Evolutionary conservation across 2,888 invertebrate genomes (phyloP).

Genomic region (Sympetrum striolatum): DNA sequence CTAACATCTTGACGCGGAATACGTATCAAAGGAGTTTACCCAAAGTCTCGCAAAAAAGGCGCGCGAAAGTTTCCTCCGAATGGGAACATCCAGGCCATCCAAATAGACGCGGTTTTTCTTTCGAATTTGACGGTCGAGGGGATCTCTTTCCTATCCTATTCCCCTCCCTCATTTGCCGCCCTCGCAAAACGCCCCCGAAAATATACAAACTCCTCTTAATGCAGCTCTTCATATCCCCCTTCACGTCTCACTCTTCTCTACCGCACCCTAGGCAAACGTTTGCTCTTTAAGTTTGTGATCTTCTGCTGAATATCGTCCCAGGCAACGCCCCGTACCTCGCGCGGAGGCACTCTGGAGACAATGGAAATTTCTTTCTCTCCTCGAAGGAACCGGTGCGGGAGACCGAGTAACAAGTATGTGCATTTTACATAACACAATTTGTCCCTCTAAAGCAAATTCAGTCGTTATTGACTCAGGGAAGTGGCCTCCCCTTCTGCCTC

Average conservation of each 20-base stretch:
- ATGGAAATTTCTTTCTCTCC: background rate
- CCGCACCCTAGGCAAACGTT: conserved; percentile 26
- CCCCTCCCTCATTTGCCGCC: background rate
- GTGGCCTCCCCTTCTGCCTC: background rate
- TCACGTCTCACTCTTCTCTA: background rate
- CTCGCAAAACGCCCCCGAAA: background rate
- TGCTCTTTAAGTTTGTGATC: conserved; percentile 30
- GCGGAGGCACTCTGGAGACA: background rate
- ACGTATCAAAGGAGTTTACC: background rate
- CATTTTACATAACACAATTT: conserved; percentile 42
- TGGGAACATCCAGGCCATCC: background rate
- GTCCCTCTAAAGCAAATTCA: conserved; percentile 32
- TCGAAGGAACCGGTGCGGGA: background rate
- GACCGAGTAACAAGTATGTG: conserved; percentile 35
- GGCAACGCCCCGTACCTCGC: background rate
- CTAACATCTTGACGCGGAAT: background rate
- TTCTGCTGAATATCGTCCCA: conserved; percentile 11
- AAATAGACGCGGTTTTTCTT: background rate
- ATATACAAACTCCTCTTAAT: background rate
- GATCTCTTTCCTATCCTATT: background rate
- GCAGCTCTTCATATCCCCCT: background rate
- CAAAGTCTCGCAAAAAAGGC: background rate
- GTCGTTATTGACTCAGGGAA: conserved; percentile 25
- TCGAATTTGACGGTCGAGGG: background rate
- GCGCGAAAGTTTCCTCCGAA: background rate